Conservation (phyloP, 2,797 vertebrate genomes). For the Enteromius radiatus region DNA sequence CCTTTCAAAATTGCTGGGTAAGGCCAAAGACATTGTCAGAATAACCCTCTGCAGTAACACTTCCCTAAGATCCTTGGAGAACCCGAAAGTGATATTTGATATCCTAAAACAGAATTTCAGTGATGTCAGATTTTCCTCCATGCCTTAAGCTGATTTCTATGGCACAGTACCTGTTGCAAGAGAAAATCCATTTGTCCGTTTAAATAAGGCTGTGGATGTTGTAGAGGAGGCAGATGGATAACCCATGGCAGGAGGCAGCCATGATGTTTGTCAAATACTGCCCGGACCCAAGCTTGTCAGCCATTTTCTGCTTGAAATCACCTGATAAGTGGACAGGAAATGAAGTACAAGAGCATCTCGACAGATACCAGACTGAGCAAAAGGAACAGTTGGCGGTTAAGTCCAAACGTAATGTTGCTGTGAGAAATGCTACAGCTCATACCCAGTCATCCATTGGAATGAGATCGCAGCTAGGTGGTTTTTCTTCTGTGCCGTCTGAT, state of each 20-base stretch:
- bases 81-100: slow-evolving; percentile 31
- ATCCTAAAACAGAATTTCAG: slow-evolving; percentile 53
- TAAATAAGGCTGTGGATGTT: slow-evolving; percentile 39
- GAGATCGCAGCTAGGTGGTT: not conserved
- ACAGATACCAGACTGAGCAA: not conserved
- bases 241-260: slow-evolving; percentile 17
- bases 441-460: not conserved
- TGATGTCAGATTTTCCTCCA: slow-evolving; percentile 31
- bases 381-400: slow-evolving; percentile 9
- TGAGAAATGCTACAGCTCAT: not conserved
- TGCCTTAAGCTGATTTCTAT: slow-evolving; percentile 43
- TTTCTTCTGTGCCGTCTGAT: not conserved
- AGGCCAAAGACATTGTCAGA: slow-evolving; percentile 50
- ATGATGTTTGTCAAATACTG: slow-evolving; percentile 57
- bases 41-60: slow-evolving; percentile 36
- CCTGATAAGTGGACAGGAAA: slow-evolving; percentile 45
- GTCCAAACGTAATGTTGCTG: not conserved
- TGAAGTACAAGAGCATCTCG: slow-evolving; percentile 38
- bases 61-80: not conserved
- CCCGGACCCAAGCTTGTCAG: slow-evolving; percentile 23
- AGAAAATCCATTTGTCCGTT: not conserved
- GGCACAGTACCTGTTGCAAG: not conserved
- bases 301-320: slow-evolving; percentile 34
- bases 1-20: slow-evolving; percentile 44
- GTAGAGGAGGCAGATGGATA: slow-evolving; percentile 5